phyloP scores from a whole-genome alignment of 2,113 vertebrate genomes.

The Microcebus murinus region DNA sequence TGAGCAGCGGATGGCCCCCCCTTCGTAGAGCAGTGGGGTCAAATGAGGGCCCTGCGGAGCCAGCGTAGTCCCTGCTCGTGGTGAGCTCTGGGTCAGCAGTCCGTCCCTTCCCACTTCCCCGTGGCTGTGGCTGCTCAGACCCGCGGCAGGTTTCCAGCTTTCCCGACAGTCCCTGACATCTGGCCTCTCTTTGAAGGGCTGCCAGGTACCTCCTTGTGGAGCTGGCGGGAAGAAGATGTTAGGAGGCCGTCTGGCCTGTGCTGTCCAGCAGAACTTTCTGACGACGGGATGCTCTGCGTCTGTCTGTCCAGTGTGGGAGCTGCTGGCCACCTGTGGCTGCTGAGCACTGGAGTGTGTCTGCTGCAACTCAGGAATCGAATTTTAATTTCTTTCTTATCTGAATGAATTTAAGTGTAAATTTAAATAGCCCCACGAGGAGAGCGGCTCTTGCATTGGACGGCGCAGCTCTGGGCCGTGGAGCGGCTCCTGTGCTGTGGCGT shows the following conservation, averaged over 20 bases:
- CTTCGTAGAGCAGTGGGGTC: neutral
- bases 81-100: neutral
- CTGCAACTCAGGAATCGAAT: neutral
- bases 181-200: neutral
- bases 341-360: neutral
- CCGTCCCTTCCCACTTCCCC: neutral
- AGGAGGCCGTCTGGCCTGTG: neutral
- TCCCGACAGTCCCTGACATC: neutral
- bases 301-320: too few relatives aligned
- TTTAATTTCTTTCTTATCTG: neutral
- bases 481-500: accelerated
- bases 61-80: too few relatives aligned
- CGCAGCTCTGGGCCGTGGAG: neutral
- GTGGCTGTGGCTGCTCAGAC: neutral
- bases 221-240: neutral
- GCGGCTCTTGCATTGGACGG: accelerated
- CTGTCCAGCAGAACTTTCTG: neutral
- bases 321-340: neutral
- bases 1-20: too few relatives aligned
- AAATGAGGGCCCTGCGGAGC: neutral
- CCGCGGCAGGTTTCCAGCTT: neutral
- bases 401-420: neutral
- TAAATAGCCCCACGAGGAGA: neutral
- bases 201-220: neutral
- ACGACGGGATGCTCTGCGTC: neutral